Evolutionary conservation across 2,113 vertebrate species (phyloP).

Genomic region (Nothocercus julius): DNA sequence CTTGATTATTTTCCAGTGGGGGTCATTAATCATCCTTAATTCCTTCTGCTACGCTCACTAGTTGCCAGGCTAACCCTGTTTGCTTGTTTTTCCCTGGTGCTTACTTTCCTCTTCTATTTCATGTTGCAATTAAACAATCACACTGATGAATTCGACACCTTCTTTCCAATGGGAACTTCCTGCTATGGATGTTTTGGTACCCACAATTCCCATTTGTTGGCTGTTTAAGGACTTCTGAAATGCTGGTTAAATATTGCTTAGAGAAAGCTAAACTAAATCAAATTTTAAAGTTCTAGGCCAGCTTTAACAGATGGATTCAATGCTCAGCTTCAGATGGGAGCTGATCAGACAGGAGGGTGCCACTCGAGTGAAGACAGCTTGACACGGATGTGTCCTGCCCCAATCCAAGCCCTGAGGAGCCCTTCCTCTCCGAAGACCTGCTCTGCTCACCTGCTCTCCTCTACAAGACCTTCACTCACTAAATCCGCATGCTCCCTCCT

Average conservation of each 20-base stretch:
- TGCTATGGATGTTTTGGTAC: neutral
- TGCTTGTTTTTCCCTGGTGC: constrained; percentile 10
- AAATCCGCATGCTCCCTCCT: neutral
- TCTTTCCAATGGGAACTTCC: neutral
- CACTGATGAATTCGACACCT: neutral
- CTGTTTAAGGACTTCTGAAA: neutral
- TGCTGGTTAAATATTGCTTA: neutral
- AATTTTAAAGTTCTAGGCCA: neutral
- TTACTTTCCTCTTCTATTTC: constrained; percentile 37
- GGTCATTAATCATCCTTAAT: constrained; percentile 21
- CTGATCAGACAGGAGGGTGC: constrained; percentile 14
- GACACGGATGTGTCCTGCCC: neutral
- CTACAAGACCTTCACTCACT: constrained; percentile 1
- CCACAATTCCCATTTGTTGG: neutral
- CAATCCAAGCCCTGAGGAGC: neutral
- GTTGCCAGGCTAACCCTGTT: neutral
- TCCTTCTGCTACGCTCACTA: neutral
- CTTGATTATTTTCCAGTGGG: neutral
- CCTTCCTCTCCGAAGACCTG: constrained; percentile 20
- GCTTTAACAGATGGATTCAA: neutral
- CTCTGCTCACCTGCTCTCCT: neutral
- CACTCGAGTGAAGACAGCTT: constrained; percentile 38
- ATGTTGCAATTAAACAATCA: neutral
- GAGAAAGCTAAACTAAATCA: constrained; percentile 22
- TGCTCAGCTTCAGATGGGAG: neutral